Evolutionary conservation across 2,113 vertebrate species (phyloP).

Genomic region (Chaetodon auriga): DNA sequence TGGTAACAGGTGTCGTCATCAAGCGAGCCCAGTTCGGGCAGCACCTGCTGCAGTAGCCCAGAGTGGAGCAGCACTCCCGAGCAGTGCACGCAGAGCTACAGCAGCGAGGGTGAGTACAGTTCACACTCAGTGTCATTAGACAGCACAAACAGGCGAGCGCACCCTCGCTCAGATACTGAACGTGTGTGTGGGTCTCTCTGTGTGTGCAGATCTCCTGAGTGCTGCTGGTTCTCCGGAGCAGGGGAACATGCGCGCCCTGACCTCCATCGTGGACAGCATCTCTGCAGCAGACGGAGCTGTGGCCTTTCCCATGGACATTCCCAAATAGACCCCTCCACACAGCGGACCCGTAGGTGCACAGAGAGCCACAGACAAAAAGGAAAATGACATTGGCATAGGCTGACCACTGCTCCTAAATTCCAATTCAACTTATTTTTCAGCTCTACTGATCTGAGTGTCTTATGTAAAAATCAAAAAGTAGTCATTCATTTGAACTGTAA

Average conservation of each 20-base stretch:
- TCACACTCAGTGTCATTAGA: constrained; percentile 15
- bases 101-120: constrained; percentile 87
- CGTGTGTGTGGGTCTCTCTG: constrained; percentile 29
- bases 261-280: constrained; percentile 95
- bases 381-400: constrained; percentile 28
- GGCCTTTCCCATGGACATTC: constrained; percentile 87
- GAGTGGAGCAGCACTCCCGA: constrained; percentile 96
- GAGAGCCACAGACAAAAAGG: constrained; percentile 39
- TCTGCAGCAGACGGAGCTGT: constrained; percentile 86
- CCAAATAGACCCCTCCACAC: constrained; percentile 78
- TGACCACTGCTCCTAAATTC: constrained; percentile 34
- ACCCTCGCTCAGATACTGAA: constrained; percentile 1
- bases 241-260: constrained; percentile 90
- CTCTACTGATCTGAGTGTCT: constrained; percentile 52
- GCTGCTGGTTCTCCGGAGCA: constrained; percentile 86
- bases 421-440: constrained; percentile 45
- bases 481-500: constrained; percentile 32
- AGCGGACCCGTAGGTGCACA: constrained; percentile 45
- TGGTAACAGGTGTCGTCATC: constrained; percentile 88
- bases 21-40: constrained; percentile 89
- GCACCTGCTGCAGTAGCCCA: constrained; percentile 94
- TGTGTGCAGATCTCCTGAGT: constrained; percentile 92
- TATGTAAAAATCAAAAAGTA: constrained; percentile 43
- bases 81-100: constrained; percentile 85
- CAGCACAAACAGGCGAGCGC: not conserved